Conservation (phyloP, 2,113 vertebrate genomes). For the Ciconia boyciana region DNA sequence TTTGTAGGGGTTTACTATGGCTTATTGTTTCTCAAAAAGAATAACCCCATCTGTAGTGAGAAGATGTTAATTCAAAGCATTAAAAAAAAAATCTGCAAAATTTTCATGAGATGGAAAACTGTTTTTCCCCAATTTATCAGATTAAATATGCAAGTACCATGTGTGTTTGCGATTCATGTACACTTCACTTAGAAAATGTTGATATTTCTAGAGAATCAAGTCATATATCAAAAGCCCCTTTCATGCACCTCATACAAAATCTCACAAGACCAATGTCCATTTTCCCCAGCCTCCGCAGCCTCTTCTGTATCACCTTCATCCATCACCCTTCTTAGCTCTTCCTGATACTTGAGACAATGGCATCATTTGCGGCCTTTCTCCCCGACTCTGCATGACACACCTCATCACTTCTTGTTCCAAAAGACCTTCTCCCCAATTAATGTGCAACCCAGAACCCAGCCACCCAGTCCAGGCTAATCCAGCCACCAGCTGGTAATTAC, state of each 20-base stretch:
- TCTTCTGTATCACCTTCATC: not conserved
- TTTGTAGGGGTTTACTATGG: not conserved
- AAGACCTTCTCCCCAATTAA: not conserved
- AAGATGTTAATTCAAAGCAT: not conserved
- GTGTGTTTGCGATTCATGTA: not conserved
- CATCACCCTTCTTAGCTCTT: not conserved
- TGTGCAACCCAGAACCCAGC: not conserved
- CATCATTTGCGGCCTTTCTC: not conserved
- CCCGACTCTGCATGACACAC: accelerated
- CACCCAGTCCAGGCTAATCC: not conserved
- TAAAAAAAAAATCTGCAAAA: not conserved
- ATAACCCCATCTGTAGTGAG: not conserved
- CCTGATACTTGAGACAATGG: not conserved
- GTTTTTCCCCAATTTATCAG: not conserved
- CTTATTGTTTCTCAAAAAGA: not conserved
- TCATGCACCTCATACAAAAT: not conserved
- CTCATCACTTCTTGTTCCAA: not conserved
- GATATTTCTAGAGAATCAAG: not conserved
- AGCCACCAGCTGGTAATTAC: not conserved
- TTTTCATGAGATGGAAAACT: not conserved
- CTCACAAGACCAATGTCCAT: not conserved
- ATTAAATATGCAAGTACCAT: not conserved
- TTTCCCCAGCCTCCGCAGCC: not conserved
- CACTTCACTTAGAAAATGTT: not conserved
- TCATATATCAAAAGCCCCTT: not conserved